Evolutionary conservation across 2,888 invertebrate species (phyloP), one percentile per base, ranked within the genome.

Genomic region (Polyommatus icarus): DNA sequence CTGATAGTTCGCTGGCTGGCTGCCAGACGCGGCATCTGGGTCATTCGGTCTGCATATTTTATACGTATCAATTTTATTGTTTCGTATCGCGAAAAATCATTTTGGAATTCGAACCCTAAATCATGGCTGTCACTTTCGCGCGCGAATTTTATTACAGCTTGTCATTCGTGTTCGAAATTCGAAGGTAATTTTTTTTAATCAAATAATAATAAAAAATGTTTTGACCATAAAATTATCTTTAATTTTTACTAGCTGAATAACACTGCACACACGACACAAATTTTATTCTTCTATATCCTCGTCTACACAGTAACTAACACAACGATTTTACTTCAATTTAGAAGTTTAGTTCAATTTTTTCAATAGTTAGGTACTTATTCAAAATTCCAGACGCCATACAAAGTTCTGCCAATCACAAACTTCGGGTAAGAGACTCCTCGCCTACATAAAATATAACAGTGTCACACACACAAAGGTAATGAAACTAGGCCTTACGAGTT

Each of bases 11-110:
- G 85, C 86, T 92, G 93, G 92, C 91, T 72, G 77, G 80, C 78
- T 78, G 91, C 92, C 92, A 92, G 85, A 83, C 83, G 82, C 84
- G 83, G 85, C 89, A 92, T 90, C 89, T 91, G 86, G 93, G 92
- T 91, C 91, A 89, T 85, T 86, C 86, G 85, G 85, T 88, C 79
- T 80, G 81, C 79, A 83, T 82, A 82, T 84, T 84, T 84, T 85
- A 82, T 82, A 84, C 83, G 82, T 80, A 78, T 82, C 82, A 82
- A 83, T 81, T 83, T 83, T 82, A 83, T 84, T 83, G 83, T 84
- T 83, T 83, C 79, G 80, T 78, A 78, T 80, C 76, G 79, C 76
- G 78, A 79, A 80, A 81, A 79, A 79, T 80, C 81, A 82, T 82
- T 81, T 76, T 79, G 67, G 80, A 76, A 80, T 79, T 80, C 50